These are phyloP conservation scores for Cetoscarus ocellatus DNA, from an alignment of 2,797 vertebrate species.

Conservation along the genomic window DNA sequence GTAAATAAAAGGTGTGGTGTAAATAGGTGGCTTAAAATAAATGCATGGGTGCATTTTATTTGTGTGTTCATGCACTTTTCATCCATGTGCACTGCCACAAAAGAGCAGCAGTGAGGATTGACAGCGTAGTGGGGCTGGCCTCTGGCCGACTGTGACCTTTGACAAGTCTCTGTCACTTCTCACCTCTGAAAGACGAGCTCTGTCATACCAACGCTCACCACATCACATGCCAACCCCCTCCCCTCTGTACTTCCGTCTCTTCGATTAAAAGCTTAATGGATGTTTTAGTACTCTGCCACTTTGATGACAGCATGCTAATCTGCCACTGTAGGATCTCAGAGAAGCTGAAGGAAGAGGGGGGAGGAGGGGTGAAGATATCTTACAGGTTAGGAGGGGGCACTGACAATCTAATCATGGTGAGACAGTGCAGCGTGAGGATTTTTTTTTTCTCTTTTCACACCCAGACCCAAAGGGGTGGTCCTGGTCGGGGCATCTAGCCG, in stretches of 20 bases:
- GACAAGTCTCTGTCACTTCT: slow-evolving; percentile 79
- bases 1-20: slow-evolving; percentile 14
- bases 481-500: slow-evolving; percentile 73
- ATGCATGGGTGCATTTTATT: slow-evolving; percentile 41
- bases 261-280: slow-evolving; percentile 81
- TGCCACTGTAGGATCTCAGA: slow-evolving; percentile 67
- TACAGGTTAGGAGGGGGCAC: slow-evolving; percentile 73
- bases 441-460: slow-evolving; percentile 69
- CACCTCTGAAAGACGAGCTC: slow-evolving; percentile 77
- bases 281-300: slow-evolving; percentile 81
- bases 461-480: slow-evolving; percentile 77
- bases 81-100: slow-evolving; percentile 56
- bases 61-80: slow-evolving; percentile 48
- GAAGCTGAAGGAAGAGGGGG: slow-evolving; percentile 40
- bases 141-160: slow-evolving; percentile 81
- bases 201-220: slow-evolving; percentile 62
- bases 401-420: slow-evolving; percentile 76
- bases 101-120: slow-evolving; percentile 69
- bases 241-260: slow-evolving; percentile 65
- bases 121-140: slow-evolving; percentile 69
- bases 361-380: slow-evolving; percentile 39
- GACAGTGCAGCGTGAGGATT: slow-evolving; percentile 52
- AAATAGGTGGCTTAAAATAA: slow-evolving; percentile 16
- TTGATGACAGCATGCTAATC: slow-evolving; percentile 77
- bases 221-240: slow-evolving; percentile 43